phyloP scores from a whole-genome alignment of 2,888 invertebrate genomes.

The Deroplatys truncata region DNA sequence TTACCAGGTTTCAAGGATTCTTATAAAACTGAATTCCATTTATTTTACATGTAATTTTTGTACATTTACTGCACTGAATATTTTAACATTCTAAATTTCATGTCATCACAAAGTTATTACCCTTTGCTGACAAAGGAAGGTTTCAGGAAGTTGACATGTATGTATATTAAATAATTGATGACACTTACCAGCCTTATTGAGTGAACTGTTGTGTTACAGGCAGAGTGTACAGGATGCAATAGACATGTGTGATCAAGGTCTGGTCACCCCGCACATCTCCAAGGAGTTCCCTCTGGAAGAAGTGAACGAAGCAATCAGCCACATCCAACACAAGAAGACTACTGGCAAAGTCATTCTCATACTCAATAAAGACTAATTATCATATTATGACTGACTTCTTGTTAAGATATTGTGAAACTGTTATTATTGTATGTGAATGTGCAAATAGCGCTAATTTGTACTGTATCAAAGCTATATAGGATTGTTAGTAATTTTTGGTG shows the following conservation, averaged over 20 bases:
- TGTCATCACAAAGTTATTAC: too few relatives aligned
- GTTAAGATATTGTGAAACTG: neutral
- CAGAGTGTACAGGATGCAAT: constrained; percentile 56
- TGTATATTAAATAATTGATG: too few relatives aligned
- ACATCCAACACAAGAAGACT: constrained; percentile 52
- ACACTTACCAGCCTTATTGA: too few relatives aligned
- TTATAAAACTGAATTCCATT: too few relatives aligned
- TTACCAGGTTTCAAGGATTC: too few relatives aligned
- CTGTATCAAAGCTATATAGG: neutral
- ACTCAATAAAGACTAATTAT: neutral
- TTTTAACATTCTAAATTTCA: too few relatives aligned
- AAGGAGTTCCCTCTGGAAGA: constrained; percentile 52
- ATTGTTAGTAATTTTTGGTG: neutral
- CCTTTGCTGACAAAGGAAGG: too few relatives aligned
- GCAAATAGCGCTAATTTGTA: neutral
- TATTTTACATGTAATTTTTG: too few relatives aligned
- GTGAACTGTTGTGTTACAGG: constrained; percentile 35
- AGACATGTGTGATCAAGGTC: constrained; percentile 56
- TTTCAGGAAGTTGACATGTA: too few relatives aligned
- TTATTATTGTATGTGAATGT: neutral
- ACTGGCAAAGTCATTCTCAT: constrained; percentile 56
- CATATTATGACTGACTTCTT: neutral
- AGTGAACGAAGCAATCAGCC: constrained; percentile 58
- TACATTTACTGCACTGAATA: too few relatives aligned
- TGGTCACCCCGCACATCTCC: constrained; percentile 57